phyloP scores from a whole-genome alignment of 1,140 invertebrate genomes.

The Drusus annulatus region DNA sequence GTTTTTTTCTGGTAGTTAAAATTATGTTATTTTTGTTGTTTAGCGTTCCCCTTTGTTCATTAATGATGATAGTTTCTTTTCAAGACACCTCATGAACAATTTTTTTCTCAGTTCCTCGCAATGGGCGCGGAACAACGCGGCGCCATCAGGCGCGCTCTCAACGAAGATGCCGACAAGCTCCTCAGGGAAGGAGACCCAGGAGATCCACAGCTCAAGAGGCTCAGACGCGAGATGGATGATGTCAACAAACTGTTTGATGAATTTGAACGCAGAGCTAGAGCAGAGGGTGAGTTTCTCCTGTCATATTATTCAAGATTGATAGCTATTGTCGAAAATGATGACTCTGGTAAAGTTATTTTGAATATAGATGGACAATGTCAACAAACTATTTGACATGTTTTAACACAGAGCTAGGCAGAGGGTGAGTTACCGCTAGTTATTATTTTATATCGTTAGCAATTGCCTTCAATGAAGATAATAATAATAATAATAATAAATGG shows the following conservation, averaged over 20 bases:
- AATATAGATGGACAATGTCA: neutral
- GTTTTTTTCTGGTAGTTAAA: too few species aligned
- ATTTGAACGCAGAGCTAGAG: slow-evolving; percentile 88
- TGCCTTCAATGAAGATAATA: too few species aligned
- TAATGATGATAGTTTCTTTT: too few species aligned
- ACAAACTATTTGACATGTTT: neutral
- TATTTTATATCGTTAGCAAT: too few species aligned
- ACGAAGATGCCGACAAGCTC: slow-evolving; percentile 97
- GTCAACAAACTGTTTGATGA: slow-evolving; percentile 97
- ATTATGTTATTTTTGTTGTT: too few species aligned
- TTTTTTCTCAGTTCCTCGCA: slow-evolving; percentile 84
- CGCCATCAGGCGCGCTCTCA: slow-evolving; percentile 93
- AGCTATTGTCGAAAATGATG: too few species aligned
- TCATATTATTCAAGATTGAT: too few species aligned
- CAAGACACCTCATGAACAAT: too few species aligned
- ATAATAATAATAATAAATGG: too few species aligned
- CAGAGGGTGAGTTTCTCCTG: slow-evolving; percentile 74
- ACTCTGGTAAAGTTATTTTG: slow-evolving; percentile 52
- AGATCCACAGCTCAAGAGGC: slow-evolving; percentile 89
- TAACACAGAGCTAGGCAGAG: slow-evolving; percentile 78
- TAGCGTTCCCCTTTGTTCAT: too few species aligned
- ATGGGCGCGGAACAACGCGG: slow-evolving; percentile 97
- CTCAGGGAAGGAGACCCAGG: slow-evolving; percentile 93
- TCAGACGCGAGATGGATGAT: slow-evolving; percentile 94
- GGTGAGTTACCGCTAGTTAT: slow-evolving; percentile 65